Evolutionary conservation across 2,888 invertebrate species (phyloP).

Genomic region (Dermolepida albohirtum): DNA sequence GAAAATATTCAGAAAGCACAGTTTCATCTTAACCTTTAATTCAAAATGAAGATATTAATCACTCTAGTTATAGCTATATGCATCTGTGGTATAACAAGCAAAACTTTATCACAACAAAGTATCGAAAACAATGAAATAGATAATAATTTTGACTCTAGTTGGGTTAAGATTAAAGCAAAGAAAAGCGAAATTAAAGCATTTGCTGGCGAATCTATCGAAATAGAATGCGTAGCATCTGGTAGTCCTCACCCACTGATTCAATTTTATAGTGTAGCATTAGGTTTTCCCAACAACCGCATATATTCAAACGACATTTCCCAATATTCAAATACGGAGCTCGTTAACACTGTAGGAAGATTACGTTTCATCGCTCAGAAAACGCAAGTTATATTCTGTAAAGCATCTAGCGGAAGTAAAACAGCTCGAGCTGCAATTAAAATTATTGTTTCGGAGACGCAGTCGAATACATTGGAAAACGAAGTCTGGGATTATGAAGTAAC

Average conservation of each 20-base stretch:
- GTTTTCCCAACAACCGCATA: slow-evolving; percentile 73
- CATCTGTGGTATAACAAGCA: slow-evolving; percentile 50
- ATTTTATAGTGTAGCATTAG: slow-evolving; percentile 81
- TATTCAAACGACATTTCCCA: slow-evolving; percentile 72
- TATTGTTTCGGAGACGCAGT: slow-evolving; percentile 62
- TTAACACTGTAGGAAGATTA: slow-evolving; percentile 76
- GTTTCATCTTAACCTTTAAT: slow-evolving; percentile 34
- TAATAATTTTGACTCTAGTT: slow-evolving; percentile 60
- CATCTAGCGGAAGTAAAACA: slow-evolving; percentile 71
- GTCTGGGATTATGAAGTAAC: slow-evolving; percentile 51
- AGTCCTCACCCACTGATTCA: slow-evolving; percentile 83
- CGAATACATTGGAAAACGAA: slow-evolving; percentile 58
- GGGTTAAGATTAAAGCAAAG: slow-evolving; percentile 69
- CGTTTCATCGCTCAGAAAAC: slow-evolving; percentile 76
- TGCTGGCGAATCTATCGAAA: slow-evolving; percentile 68
- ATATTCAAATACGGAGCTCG: slow-evolving; percentile 68
- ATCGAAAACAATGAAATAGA: slow-evolving; percentile 32
- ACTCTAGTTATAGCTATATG: slow-evolving; percentile 53
- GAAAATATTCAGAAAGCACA: too few species aligned
- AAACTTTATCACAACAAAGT: slow-evolving; percentile 50
- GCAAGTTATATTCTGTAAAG: slow-evolving; percentile 83
- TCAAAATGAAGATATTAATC: slow-evolving; percentile 60
- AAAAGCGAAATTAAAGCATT: slow-evolving; percentile 67
- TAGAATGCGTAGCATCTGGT: slow-evolving; percentile 83
- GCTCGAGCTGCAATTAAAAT: slow-evolving; percentile 73